Evolutionary conservation across 2,888 invertebrate species (phyloP).

Genomic region (Sialis lutaria): DNA sequence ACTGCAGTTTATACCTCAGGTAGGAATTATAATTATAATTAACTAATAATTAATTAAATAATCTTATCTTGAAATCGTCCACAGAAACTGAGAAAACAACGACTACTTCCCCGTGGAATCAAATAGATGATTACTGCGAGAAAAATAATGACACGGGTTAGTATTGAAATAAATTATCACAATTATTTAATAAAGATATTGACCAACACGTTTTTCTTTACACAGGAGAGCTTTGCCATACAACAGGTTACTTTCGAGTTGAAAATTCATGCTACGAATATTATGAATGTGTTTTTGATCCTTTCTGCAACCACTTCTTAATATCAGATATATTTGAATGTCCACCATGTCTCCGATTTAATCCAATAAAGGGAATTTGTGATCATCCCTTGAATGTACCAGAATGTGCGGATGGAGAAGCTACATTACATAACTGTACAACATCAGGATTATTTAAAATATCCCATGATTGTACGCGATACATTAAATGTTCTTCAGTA

Average conservation of each 20-base stretch:
- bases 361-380: slow-evolving; percentile 13
- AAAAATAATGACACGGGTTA: neutral
- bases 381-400: slow-evolving; percentile 17
- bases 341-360: slow-evolving; percentile 17
- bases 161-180: neutral
- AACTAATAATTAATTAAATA: too few species aligned
- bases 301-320: slow-evolving; percentile 8
- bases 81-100: too few species aligned
- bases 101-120: too few species aligned
- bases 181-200: too few species aligned
- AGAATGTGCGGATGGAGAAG: slow-evolving; percentile 14
- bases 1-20: too few species aligned
- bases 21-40: too few species aligned
- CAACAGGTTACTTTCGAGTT: slow-evolving; percentile 13
- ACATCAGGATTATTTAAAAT: slow-evolving; percentile 13
- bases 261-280: slow-evolving; percentile 15
- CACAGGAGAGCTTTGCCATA: too few species aligned
- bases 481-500: slow-evolving; percentile 12
- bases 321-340: slow-evolving; percentile 11
- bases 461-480: slow-evolving; percentile 12
- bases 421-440: slow-evolving; percentile 11
- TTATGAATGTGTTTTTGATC: slow-evolving; percentile 13
- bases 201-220: too few species aligned
- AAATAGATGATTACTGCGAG: neutral
- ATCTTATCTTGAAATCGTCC: too few species aligned